These are phyloP conservation scores for Autographa pulchrina DNA, from an alignment of 2,888 invertebrate species.

Conservation along the genomic window DNA sequence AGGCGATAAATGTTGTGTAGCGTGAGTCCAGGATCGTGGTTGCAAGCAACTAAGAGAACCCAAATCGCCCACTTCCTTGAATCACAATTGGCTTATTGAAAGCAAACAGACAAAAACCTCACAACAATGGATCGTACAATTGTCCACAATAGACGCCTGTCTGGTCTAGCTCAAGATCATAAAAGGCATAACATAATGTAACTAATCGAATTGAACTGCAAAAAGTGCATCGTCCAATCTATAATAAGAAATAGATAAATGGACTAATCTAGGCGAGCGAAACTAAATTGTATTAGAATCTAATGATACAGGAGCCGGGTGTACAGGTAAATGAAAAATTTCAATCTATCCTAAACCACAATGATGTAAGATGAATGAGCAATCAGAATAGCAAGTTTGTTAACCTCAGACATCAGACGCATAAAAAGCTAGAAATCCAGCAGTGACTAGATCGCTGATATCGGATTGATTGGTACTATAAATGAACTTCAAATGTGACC, in stretches of 20 bases:
- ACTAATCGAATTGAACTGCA: constrained; percentile 61
- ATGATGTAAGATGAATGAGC: constrained; percentile 88
- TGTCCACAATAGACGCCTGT: constrained; percentile 64
- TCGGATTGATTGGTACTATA: constrained; percentile 87
- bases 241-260: constrained; percentile 58
- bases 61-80: constrained; percentile 82
- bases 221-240: constrained; percentile 59
- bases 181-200: constrained; percentile 63
- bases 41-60: constrained; percentile 55
- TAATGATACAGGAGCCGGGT: constrained; percentile 72
- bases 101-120: constrained; percentile 80
- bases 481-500: constrained; percentile 83
- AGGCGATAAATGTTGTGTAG: constrained; percentile 50
- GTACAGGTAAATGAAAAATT: constrained; percentile 78
- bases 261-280: constrained; percentile 64
- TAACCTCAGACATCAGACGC: constrained; percentile 85
- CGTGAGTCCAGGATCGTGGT: constrained; percentile 43
- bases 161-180: constrained; percentile 70
- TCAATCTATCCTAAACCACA: constrained; percentile 79
- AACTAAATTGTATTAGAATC: constrained; percentile 68
- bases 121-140: constrained; percentile 77
- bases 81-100: constrained; percentile 80
- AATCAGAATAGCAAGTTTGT: constrained; percentile 85
- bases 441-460: constrained; percentile 86
- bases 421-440: constrained; percentile 87